These are phyloP conservation scores for Carlito syrichta DNA, from an alignment of 2,113 vertebrate species.

Conservation along the genomic window DNA sequence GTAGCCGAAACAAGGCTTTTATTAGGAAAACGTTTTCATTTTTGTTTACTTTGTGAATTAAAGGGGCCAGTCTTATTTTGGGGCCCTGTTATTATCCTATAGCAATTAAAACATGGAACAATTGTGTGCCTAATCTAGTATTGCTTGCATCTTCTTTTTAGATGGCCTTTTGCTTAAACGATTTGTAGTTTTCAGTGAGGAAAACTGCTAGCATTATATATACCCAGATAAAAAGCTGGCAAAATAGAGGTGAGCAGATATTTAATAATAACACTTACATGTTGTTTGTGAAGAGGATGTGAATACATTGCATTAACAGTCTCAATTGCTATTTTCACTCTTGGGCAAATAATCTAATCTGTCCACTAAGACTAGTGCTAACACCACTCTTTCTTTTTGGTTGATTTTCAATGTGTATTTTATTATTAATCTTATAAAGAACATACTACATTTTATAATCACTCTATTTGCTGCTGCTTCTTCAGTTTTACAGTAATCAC, in stretches of 20 bases:
- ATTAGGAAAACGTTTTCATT: neutral
- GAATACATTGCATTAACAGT: neutral
- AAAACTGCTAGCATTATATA: neutral
- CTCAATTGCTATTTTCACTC: neutral
- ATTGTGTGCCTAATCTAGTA: neutral
- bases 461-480: slow-evolving; percentile 15
- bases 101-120: neutral
- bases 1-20: neutral
- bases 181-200: slow-evolving; percentile 34
- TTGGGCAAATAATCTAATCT: slow-evolving; percentile 1
- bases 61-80: neutral
- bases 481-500: neutral
- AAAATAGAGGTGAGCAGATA: neutral
- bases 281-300: neutral
- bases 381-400: neutral
- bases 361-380: neutral
- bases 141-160: neutral
- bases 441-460: neutral
- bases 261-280: neutral
- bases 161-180: neutral
- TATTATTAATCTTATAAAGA: slow-evolving; percentile 26
- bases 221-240: neutral
- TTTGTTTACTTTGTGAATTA: slow-evolving; percentile 3
- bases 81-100: neutral
- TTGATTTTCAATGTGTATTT: slow-evolving; percentile 13